These are phyloP conservation scores for Antheraea yamamai DNA, from an alignment of 2,888 invertebrate genomes.

Conservation along the genomic window DNA sequence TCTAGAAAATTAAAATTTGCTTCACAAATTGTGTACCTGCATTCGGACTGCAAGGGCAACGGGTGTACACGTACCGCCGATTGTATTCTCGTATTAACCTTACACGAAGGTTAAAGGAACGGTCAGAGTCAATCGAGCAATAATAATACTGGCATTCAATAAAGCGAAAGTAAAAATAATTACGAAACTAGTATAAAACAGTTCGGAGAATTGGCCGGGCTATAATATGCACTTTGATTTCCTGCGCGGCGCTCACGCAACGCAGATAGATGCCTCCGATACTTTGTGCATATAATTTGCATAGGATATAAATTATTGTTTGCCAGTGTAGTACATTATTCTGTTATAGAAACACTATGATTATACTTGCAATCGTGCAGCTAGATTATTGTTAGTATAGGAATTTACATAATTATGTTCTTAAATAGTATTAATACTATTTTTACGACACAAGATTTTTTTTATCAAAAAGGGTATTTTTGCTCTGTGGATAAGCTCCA, in stretches of 20 bases:
- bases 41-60: background rate
- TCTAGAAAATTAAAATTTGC: background rate
- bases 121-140: constrained; percentile 2
- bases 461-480: no score
- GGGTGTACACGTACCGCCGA: background rate
- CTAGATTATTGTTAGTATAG: background rate
- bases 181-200: constrained; percentile 8
- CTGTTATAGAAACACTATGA: background rate
- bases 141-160: constrained; percentile 10
- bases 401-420: background rate
- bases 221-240: background rate
- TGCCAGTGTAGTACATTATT: background rate
- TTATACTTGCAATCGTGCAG: background rate
- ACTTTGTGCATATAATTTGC: constrained; percentile 10
- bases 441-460: no score
- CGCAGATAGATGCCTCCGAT: constrained; percentile 4
- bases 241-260: constrained; percentile 10
- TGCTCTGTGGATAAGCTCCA: no score
- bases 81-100: background rate
- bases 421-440: background rate
- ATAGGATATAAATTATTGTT: background rate
- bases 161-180: constrained; percentile 11
- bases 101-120: constrained; percentile 2
- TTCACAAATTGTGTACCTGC: background rate
- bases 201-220: constrained; percentile 2